Base-by-base conservation (phyloP, 2,888 invertebrate genomes). In the Leptinotarsa juncta region DNA sequence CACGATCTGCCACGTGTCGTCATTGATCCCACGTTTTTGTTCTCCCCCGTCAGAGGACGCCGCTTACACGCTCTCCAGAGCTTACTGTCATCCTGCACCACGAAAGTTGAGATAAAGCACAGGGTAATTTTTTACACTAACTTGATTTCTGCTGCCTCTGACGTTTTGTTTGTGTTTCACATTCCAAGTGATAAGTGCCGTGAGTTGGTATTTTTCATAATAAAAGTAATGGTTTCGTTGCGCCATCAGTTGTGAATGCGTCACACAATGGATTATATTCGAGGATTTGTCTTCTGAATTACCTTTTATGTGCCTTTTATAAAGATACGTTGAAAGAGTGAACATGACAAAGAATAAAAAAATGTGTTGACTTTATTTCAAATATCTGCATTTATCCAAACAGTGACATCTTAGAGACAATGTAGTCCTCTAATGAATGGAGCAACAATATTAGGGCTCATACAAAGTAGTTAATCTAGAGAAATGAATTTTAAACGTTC, bases 11-110 rank as follows among this genome's bases (percentile, higher is more conserved):
- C 78, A 75, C 78, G 76, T 70, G 74, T 72, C 75, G 68, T 71
- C 67, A 65, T 72, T 66, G 75, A 75, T 42, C 57, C 60, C n/a
- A 18, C 14, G 66, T 50, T 50, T 14, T 15, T 23, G 20, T 55
- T 69, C 70, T 51, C 76, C 76, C 74, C 75, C 77, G 76, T 74
- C 67, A 80, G 80, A 80, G 76, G 78, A 62, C 79, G 66, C 73
- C 62, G 72, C 70, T 50, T 42, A 55, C 20, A 70, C 57, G n/a
- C 50, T 51, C 49, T 18, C 3, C 62, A 62, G 7, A 16, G 62
- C 7, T 62, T 62, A 62, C 32, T 26, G n/a, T 16, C 12, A 62
- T 62, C 32, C 32, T 16, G 32, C n/a, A 32, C 14, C 62, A 26
- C 5, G 62, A 62, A 62, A 62, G 62, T 62, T 62, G 32, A 62